phyloP scores from a whole-genome alignment of 2,797 vertebrate genomes.

The Phoxinus dragarum region DNA sequence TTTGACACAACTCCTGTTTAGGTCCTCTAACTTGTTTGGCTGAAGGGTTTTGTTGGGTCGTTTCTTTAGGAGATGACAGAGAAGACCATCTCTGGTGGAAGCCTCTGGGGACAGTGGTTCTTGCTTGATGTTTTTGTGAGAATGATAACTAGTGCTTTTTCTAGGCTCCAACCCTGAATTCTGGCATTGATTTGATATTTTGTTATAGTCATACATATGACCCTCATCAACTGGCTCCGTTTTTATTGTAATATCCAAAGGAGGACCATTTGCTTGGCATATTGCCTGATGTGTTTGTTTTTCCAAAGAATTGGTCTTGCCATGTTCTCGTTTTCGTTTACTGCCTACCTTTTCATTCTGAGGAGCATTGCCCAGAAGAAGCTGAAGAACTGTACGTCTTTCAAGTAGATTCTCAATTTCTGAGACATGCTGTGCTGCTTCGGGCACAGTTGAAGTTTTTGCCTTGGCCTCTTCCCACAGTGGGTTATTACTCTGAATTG shows the following conservation, averaged over 20 bases:
- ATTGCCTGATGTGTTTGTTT: slow-evolving; percentile 76
- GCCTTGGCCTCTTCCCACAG: slow-evolving; percentile 82
- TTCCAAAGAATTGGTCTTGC: slow-evolving; percentile 77
- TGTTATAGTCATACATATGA: slow-evolving; percentile 70
- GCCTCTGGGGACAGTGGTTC: slow-evolving; percentile 83
- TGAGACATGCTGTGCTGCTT: slow-evolving; percentile 84
- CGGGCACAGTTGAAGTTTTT: slow-evolving; percentile 70
- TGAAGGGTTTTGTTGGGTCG: slow-evolving; percentile 85
- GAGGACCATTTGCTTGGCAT: slow-evolving; percentile 78
- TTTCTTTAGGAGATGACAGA: slow-evolving; percentile 93
- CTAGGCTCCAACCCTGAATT: slow-evolving; percentile 74
- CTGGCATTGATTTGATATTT: slow-evolving; percentile 48
- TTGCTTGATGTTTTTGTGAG: slow-evolving; percentile 71
- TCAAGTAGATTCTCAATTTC: slow-evolving; percentile 98
- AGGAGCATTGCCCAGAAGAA: slow-evolving; percentile 88
- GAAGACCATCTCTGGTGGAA: slow-evolving; percentile 89
- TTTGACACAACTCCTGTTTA: slow-evolving; percentile 77
- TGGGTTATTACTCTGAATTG: slow-evolving; percentile 82
- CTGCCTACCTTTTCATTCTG: slow-evolving; percentile 85
- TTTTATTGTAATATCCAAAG: slow-evolving; percentile 90
- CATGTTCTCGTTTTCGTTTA: slow-evolving; percentile 80
- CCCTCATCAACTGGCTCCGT: slow-evolving; percentile 85
- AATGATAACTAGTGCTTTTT: slow-evolving; percentile 76
- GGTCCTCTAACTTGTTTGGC: slow-evolving; percentile 78
- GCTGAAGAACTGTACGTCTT: slow-evolving; percentile 94